A percentile compares a stretch with the other conserved stretches of the same genome.
phyloP scores from a whole-genome alignment of 2,888 invertebrate species.

The Pachymerium ferrugineum region DNA sequence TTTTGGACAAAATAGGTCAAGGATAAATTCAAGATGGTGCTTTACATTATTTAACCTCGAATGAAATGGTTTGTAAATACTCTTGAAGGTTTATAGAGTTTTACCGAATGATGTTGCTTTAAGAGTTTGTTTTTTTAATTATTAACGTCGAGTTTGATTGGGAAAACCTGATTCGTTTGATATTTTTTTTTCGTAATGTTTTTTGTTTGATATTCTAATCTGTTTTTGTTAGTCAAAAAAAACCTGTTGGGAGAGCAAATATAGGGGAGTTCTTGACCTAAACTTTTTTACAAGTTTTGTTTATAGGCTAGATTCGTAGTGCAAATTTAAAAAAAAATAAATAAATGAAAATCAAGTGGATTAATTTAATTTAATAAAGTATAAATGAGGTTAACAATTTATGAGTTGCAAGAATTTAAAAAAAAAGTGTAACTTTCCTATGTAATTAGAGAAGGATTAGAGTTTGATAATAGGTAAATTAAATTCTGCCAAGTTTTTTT shows the following conservation, averaged over 20 bases:
- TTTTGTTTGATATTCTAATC: background rate
- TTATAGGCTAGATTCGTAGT: background rate
- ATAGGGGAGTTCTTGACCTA: background rate
- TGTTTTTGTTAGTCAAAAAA: background rate
- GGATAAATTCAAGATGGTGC: background rate
- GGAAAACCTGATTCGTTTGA: too few relatives aligned
- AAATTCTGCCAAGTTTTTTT: too few relatives aligned
- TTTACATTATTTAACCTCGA: conserved; percentile 1
- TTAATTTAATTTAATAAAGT: too few relatives aligned
- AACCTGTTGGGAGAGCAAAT: background rate
- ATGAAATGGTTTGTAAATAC: conserved; percentile 9
- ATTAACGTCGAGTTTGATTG: too few relatives aligned
- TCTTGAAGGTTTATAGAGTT: background rate
- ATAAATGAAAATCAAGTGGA: too few relatives aligned
- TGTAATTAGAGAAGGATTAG: too few relatives aligned
- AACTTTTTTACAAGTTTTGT: background rate
- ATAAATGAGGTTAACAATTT: too few relatives aligned
- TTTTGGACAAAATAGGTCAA: conserved; percentile 15
- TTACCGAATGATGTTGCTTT: too few relatives aligned
- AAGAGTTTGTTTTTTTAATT: too few relatives aligned
- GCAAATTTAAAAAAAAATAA: background rate
- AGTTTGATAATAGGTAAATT: too few relatives aligned
- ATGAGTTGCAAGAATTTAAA: too few relatives aligned
- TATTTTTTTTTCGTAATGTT: background rate
- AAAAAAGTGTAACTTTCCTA: too few relatives aligned